These are phyloP conservation scores for Mactra quadrangularis DNA, from an alignment of 1,140 invertebrate genomes.

Conservation along the genomic window DNA sequence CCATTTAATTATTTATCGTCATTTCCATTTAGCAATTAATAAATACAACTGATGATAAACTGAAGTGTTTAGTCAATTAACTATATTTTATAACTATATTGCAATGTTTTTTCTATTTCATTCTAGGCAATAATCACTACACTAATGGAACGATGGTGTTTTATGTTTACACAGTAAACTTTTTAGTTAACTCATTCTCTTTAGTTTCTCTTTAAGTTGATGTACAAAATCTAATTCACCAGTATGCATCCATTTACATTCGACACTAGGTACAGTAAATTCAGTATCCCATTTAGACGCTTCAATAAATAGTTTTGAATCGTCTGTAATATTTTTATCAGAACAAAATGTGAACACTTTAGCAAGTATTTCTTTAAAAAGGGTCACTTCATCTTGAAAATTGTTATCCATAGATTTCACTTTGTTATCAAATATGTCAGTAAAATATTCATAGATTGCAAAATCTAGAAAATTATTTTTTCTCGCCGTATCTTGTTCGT, in stretches of 20 bases:
- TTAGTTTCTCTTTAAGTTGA: not conserved
- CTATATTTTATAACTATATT: no score
- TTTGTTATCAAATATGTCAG: constrained; percentile 47
- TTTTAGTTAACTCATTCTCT: no score
- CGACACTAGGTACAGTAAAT: not conserved
- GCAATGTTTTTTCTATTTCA: no score
- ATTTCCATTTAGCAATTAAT: no score
- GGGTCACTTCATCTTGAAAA: constrained; percentile 55
- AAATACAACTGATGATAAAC: no score
- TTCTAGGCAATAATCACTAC: no score
- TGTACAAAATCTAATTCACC: constrained; percentile 18
- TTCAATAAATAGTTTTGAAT: not conserved
- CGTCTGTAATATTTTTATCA: not conserved
- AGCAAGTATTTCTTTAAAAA: constrained; percentile 48
- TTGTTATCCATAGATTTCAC: constrained; percentile 18
- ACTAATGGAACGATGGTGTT: no score
- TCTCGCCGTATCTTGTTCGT: constrained; percentile 38
- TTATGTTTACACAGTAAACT: no score
- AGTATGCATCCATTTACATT: constrained; percentile 37
- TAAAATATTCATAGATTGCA: constrained; percentile 64
- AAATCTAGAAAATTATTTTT: constrained; percentile 47
- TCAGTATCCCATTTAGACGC: constrained; percentile 2
- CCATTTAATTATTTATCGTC: no score
- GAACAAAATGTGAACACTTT: constrained; percentile 57
- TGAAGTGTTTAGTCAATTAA: no score